A percentile compares a stretch with the other conserved stretches of the same genome.
These are phyloP conservation scores for Burhinus bistriatus DNA, from an alignment of 2,113 vertebrate genomes.

Conservation along the genomic window DNA sequence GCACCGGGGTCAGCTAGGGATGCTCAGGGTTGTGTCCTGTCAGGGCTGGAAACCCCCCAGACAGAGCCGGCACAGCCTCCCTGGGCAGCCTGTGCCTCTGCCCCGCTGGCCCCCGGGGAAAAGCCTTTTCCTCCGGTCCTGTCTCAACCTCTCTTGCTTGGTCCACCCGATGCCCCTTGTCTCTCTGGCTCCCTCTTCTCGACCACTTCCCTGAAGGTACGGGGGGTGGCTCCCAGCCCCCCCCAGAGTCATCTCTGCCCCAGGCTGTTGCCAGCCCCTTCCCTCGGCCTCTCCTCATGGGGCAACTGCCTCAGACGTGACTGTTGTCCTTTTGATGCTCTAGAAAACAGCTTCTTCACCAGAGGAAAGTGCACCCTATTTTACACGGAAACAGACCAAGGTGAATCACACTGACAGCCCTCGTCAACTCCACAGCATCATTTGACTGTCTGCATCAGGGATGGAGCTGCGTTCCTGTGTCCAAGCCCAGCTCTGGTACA, in stretches of 20 bases:
- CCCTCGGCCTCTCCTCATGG: background rate
- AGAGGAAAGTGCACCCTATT: background rate
- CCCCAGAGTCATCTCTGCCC: background rate
- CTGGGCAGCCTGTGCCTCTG: background rate
- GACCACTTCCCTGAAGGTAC: accelerated
- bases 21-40: background rate
- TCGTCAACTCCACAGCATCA: background rate
- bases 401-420: background rate
- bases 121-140: background rate
- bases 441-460: background rate
- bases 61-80: background rate
- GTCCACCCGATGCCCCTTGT: background rate
- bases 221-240: background rate
- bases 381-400: background rate
- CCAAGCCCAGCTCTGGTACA: background rate
- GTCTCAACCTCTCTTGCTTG: background rate
- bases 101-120: accelerated
- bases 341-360: background rate
- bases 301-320: background rate
- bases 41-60: background rate
- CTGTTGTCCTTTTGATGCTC: background rate
- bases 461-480: accelerated
- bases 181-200: background rate
- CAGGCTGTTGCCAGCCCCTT: accelerated
- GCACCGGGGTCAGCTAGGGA: accelerated